These are phyloP conservation scores for Bugula neritina DNA, from an alignment of 2,888 invertebrate species.

Conservation along the genomic window DNA sequence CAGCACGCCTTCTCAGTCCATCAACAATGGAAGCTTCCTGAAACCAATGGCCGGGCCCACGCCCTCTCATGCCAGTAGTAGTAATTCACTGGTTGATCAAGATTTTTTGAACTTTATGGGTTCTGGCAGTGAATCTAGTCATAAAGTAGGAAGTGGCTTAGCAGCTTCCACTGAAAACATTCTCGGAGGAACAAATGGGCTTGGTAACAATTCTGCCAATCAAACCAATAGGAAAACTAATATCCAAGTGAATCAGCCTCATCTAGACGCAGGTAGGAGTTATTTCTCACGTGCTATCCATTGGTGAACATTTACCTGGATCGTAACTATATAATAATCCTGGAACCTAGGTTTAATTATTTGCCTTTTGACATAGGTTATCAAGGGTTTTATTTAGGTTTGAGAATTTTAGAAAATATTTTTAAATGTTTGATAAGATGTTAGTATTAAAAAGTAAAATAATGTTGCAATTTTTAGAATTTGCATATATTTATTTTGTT, in stretches of 20 bases:
- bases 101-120: constrained; percentile 25
- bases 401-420: too few species aligned
- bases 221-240: background rate
- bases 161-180: constrained; percentile 20
- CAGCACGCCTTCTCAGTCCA: background rate
- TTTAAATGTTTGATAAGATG: too few species aligned
- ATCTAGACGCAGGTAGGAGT: background rate
- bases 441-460: too few species aligned
- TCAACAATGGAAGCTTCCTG: background rate
- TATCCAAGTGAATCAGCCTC: background rate
- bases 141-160: background rate
- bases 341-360: too few species aligned
- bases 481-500: background rate
- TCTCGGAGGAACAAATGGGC: background rate
- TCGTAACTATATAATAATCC: too few species aligned
- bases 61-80: constrained; percentile 11
- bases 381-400: too few species aligned
- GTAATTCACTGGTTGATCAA: background rate
- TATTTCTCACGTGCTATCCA: background rate
- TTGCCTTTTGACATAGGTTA: too few species aligned
- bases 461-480: too few species aligned
- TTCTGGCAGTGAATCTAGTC: background rate
- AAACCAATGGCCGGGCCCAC: background rate
- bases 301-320: too few species aligned
- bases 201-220: background rate